Evolutionary conservation across 2,888 invertebrate genomes (phyloP), one percentile per base, ranked within the genome.

Genomic region (Trachelus troglodyta): DNA sequence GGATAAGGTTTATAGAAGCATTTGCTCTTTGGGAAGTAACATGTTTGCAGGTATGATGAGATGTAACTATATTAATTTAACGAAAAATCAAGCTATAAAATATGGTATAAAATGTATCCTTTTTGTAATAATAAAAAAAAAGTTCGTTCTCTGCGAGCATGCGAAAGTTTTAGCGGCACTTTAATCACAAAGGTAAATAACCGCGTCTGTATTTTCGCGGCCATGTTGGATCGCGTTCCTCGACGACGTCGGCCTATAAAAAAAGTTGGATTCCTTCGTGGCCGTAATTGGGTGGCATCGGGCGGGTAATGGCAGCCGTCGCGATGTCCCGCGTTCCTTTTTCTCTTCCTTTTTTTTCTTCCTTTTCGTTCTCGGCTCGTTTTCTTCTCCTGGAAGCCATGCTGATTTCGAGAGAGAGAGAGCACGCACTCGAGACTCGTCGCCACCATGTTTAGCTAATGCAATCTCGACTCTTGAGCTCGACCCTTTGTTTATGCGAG

Each of bases 401-500:
- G 23, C 56, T 56, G 56, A 56, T 56, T 56, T 56, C 56, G 71
- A 15, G 33, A 11, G 23, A 33, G 69, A 35, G 9, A 34, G 34
- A 34, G 11, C 71, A 11, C 71, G 71, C 34, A 71, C 71, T 71
- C 34, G 71, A 71, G 71, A 31, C 34, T 31, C 71, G 33, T 37
- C 77, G 73, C 71, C 35, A 76, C 79, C 81, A 82, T 82, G 83
- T 85, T 87, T 84, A 83, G 81, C 81, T 85, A 84, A 86, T 85
- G 83, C 83, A 85, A 87, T 86, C 79, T 76, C 80, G 76, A 83
- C 82, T 81, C 75, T 75, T 76, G 76, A 68, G 40, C 79, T 15
- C 78, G 78, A 76, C 79, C 83, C 81, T 87, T 88, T 87, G 82
- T 87, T 88, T 87, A 84, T 81, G 82, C 74, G 81, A 75, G 74